These are phyloP conservation scores for Mugil cephalus DNA, from an alignment of 2,113 vertebrate genomes.

Conservation along the genomic window DNA sequence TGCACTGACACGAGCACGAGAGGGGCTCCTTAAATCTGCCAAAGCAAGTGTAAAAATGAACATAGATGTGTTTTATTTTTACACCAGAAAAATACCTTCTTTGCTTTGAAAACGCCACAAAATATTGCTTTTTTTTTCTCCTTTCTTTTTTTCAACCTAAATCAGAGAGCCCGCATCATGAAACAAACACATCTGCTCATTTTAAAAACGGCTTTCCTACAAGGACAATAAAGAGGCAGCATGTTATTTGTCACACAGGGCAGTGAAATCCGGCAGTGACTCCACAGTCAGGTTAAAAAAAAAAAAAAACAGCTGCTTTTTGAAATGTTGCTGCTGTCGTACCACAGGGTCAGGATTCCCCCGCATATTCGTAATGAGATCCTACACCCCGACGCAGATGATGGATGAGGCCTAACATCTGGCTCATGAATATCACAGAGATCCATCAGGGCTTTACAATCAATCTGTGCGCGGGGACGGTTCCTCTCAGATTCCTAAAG, in stretches of 20 bases:
- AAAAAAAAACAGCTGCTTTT: background rate
- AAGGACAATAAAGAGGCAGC: slow-evolving; percentile 31
- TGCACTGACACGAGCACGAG: too few species aligned
- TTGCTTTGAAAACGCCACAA: slow-evolving; percentile 13
- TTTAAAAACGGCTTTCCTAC: slow-evolving; percentile 23
- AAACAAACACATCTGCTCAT: slow-evolving; percentile 35
- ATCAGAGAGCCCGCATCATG: background rate
- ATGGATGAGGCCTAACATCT: slow-evolving; percentile 40
- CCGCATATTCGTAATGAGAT: background rate
- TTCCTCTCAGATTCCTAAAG: slow-evolving; percentile 22
- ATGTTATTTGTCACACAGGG: slow-evolving; percentile 36
- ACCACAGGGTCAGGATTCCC: slow-evolving; percentile 7
- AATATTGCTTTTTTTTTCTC: slow-evolving; percentile 41
- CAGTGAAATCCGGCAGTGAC: slow-evolving; percentile 58
- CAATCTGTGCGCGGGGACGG: slow-evolving; percentile 32
- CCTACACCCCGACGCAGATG: slow-evolving; percentile 11
- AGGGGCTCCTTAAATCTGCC: background rate
- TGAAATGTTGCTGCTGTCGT: slow-evolving; percentile 36
- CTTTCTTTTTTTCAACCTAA: slow-evolving; percentile 9
- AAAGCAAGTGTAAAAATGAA: slow-evolving; percentile 15
- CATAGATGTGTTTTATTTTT: background rate
- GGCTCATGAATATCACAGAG: slow-evolving; percentile 57
- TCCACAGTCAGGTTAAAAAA: slow-evolving; percentile 25
- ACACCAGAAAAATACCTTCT: slow-evolving; percentile 1
- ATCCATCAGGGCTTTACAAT: slow-evolving; percentile 58